These are phyloP conservation scores for Drosophila bunnanda DNA, from an alignment of 2,888 invertebrate species.

Conservation along the genomic window DNA sequence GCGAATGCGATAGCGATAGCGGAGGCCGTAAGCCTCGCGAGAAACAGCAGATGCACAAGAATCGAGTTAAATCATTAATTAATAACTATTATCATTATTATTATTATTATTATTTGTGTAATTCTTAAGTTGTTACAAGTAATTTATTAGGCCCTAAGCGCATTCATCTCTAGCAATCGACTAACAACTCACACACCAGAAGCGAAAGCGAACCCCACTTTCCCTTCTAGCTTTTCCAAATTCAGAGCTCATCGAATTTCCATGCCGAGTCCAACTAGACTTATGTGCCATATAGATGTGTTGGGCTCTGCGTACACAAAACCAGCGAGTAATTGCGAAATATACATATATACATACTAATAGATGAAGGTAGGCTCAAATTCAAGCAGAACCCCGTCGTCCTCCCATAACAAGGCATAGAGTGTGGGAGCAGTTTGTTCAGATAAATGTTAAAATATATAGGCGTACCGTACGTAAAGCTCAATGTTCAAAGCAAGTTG, in stretches of 20 bases:
- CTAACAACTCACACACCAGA: conserved; percentile 34
- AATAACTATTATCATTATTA: conserved; percentile 62
- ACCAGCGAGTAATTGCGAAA: conserved; percentile 28
- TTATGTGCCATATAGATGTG: conserved; percentile 74
- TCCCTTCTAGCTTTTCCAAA: conserved; percentile 52
- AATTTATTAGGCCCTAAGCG: conserved; percentile 71
- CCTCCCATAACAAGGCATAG: conserved; percentile 15
- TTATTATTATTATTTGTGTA: conserved; percentile 63
- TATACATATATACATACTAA: conserved; percentile 5
- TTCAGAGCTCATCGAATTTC: conserved; percentile 49
- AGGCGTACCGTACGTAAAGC: conserved; percentile 59
- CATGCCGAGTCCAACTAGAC: conserved; percentile 71
- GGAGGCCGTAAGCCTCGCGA: neutral
- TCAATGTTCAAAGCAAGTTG: conserved; percentile 80
- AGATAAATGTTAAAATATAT: conserved; percentile 53
- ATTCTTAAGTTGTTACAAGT: conserved; percentile 73
- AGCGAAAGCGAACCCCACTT: conserved; percentile 17
- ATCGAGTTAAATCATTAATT: conserved; percentile 60
- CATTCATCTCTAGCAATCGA: conserved; percentile 57
- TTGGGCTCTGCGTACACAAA: conserved; percentile 52
- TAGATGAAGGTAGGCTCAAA: conserved; percentile 51
- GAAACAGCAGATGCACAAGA: conserved; percentile 45
- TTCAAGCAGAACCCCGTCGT: conserved; percentile 23
- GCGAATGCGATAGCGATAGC: neutral
- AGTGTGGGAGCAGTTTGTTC: conserved; percentile 48